These are phyloP conservation scores for Aromia moschata DNA, from an alignment of 2,888 invertebrate species.

Conservation along the genomic window DNA sequence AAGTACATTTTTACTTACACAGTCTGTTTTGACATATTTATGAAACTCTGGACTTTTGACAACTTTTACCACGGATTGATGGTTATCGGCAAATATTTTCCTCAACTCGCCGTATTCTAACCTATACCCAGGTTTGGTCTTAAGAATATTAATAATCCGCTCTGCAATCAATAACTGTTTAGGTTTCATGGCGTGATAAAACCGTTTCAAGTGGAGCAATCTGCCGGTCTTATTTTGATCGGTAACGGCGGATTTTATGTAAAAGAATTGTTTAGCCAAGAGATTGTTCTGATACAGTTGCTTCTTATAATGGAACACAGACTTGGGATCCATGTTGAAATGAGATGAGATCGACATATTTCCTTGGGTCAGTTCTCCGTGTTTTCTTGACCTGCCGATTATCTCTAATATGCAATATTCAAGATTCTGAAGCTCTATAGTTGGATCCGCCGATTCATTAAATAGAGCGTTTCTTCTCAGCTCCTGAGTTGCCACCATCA, in stretches of 20 bases:
- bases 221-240: slow-evolving; percentile 62
- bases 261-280: slow-evolving; percentile 70
- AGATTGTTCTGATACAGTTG: slow-evolving; percentile 68
- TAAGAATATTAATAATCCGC: slow-evolving; percentile 66
- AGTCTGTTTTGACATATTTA: slow-evolving; percentile 63
- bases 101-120: slow-evolving; percentile 66
- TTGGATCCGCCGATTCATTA: slow-evolving; percentile 64
- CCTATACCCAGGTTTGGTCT: slow-evolving; percentile 65
- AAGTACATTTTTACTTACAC: slow-evolving; percentile 63
- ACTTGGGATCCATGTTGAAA: slow-evolving; percentile 70
- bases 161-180: slow-evolving; percentile 66
- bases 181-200: slow-evolving; percentile 68
- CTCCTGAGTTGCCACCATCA: slow-evolving; percentile 76
- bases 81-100: slow-evolving; percentile 58
- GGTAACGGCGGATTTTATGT: slow-evolving; percentile 63
- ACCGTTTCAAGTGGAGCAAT: slow-evolving; percentile 72
- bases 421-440: slow-evolving; percentile 64
- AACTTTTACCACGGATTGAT: slow-evolving; percentile 58
- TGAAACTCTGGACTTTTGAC: slow-evolving; percentile 66
- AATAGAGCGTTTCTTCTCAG: slow-evolving; percentile 69
- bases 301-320: slow-evolving; percentile 72
- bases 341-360: slow-evolving; percentile 66
- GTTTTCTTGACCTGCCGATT: slow-evolving; percentile 75
- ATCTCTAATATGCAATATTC: slow-evolving; percentile 79
- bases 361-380: slow-evolving; percentile 76